phyloP scores from a whole-genome alignment of 2,888 invertebrate species.

The Protophormia terraenovae region DNA sequence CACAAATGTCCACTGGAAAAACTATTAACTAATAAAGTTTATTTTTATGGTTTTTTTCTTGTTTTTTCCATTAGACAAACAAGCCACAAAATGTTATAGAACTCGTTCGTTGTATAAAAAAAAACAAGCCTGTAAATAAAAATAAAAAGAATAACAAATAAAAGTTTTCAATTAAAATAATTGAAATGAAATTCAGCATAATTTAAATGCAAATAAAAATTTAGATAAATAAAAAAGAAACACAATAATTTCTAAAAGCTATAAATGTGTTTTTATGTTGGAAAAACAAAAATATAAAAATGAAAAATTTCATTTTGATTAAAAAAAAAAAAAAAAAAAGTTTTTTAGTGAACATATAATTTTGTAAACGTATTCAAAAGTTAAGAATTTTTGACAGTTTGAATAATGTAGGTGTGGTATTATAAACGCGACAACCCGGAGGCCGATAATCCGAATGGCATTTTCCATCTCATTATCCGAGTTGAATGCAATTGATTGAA shows the following conservation, averaged over 20 bases:
- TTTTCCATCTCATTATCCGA: no score
- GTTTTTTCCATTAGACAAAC: constrained; percentile 43
- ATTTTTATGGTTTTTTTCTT: constrained; percentile 16
- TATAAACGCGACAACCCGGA: no score
- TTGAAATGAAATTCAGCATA: constrained; percentile 58
- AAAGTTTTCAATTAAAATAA: constrained; percentile 64
- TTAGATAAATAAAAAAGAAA: neutral
- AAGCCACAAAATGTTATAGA: constrained; percentile 54
- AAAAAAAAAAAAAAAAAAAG: no score
- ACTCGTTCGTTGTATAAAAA: neutral
- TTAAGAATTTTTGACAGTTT: no score
- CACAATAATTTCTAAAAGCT: constrained; percentile 19
- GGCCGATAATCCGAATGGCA: no score
- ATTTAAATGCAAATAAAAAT: constrained; percentile 51
- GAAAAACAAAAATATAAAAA: no score
- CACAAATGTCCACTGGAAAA: constrained; percentile 42
- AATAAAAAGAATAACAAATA: constrained; percentile 47
- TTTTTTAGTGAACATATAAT: no score
- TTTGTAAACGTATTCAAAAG: no score
- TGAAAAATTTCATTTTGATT: neutral
- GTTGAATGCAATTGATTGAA: no score
- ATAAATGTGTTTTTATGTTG: constrained; percentile 39
- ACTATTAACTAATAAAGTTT: constrained; percentile 51
- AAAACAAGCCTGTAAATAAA: constrained; percentile 36
- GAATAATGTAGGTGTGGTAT: no score